Evolutionary conservation across 2,113 vertebrate genomes (phyloP), one percentile per base, ranked within the genome.

Genomic region (Casuarius casuarius): DNA sequence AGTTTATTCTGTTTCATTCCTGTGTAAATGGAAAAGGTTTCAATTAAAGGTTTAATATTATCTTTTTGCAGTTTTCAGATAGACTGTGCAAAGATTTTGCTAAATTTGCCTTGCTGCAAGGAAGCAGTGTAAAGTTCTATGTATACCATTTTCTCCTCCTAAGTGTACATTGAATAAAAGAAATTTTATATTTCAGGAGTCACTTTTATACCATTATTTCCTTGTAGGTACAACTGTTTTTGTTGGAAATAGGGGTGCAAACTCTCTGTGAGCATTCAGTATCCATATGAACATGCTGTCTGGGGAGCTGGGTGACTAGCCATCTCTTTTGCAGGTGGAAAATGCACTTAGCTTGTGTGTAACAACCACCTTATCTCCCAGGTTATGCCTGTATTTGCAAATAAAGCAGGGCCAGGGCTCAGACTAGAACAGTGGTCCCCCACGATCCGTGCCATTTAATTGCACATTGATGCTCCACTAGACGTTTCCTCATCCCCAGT

Each of bases 1-100:
- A 87, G 91, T 95, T 94, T 85, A 92, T 95, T 92, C 84, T 58
- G n/a, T 87, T 96, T 95, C 73, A 33, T 92, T 95, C 72, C 77
- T 70, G 38, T 92, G 78, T 97, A 95, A 94, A 93, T 96, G 88
- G 73, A 92, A 94, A 67, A 87, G 28, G 31, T 74, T 93, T 87
- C 90, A 84, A 21, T 67, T 44, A 78, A 87, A 82, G 22, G 29
- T 35, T 73, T 84, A 63, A 44, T 33, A 12, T 42, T 33, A 21
- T 29, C 14, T 22, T 79, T 44, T 14, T 4, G 2, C 19, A 38
- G 5, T 73, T 92, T 66, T 77, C 59, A 62, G 48, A 71, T 51
- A 20, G 11, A 10, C 3, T 49, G 15, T 35, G 44, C 10, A 48
- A 91, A 91, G 68, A n/a, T 46, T 11, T 48, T 49, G 23, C 51